These are phyloP conservation scores for Thripadectes ignobilis DNA, from an alignment of 2,797 vertebrate species.

Conservation along the genomic window DNA sequence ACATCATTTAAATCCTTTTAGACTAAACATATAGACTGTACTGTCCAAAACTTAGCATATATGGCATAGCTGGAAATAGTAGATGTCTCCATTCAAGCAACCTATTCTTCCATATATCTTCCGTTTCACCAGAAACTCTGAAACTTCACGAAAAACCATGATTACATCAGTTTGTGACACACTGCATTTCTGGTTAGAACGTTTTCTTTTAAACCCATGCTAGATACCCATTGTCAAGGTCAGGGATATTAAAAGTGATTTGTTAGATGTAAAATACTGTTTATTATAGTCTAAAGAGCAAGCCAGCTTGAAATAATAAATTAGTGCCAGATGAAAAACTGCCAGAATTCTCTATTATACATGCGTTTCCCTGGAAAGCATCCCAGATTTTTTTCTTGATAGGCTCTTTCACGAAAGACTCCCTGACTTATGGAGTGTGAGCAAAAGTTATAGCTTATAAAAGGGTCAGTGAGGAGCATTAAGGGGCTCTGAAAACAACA, in stretches of 20 bases:
- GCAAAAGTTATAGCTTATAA: slow-evolving; percentile 63
- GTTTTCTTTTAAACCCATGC: slow-evolving; percentile 12
- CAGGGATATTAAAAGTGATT: slow-evolving; percentile 49
- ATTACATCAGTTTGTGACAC: slow-evolving; percentile 29
- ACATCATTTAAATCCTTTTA: neutral
- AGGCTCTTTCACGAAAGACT: slow-evolving; percentile 51
- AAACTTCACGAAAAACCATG: neutral
- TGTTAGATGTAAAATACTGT: slow-evolving; percentile 62
- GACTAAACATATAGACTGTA: neutral
- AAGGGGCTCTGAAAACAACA: slow-evolving; percentile 54
- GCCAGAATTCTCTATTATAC: slow-evolving; percentile 57
- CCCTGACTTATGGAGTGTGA: slow-evolving; percentile 67
- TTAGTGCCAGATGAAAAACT: slow-evolving; percentile 53
- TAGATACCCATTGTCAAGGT: slow-evolving; percentile 60
- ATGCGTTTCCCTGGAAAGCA: slow-evolving; percentile 54
- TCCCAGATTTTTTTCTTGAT: slow-evolving; percentile 47
- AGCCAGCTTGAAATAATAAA: slow-evolving; percentile 71
- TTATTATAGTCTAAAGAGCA: slow-evolving; percentile 62
- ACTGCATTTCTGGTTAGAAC: neutral
- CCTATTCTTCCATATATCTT: neutral
- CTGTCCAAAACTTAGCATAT: neutral
- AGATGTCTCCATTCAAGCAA: neutral
- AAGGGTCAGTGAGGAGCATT: slow-evolving; percentile 55
- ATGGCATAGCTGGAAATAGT: neutral
- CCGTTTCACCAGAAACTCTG: neutral